Evolutionary conservation across 1,140 invertebrate species (phyloP).

Genomic region (Macrobrachium rosenbergii): DNA sequence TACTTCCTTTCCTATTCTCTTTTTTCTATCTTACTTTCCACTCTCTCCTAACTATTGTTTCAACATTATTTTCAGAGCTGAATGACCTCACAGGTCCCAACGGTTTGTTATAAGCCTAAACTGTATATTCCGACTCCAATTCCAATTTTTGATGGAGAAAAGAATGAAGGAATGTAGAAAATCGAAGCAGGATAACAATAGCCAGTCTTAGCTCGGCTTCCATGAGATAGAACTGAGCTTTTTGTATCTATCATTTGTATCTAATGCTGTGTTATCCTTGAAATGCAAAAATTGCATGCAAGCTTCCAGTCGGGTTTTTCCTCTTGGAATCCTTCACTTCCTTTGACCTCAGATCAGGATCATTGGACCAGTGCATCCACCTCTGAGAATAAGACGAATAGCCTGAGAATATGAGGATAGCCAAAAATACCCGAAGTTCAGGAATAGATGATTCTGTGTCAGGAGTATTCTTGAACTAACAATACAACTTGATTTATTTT

Average conservation of each 20-base stretch:
- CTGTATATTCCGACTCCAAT: too few species aligned
- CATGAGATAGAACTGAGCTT: not conserved
- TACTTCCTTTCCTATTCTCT: too few species aligned
- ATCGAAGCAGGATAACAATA: too few species aligned
- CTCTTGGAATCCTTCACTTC: not conserved
- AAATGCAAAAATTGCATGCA: constrained; percentile 23
- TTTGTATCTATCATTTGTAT: constrained; percentile 27
- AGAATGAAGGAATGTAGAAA: too few species aligned
- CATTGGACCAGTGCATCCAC: constrained; percentile 22
- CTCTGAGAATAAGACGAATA: not conserved
- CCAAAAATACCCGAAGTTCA: constrained; percentile 20
- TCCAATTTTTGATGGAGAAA: too few species aligned
- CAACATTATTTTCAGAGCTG: too few species aligned
- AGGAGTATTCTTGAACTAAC: constrained; percentile 9
- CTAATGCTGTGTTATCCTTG: not conserved
- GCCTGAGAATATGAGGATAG: constrained; percentile 13
- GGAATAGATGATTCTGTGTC: not conserved
- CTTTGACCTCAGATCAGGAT: constrained; percentile 12
- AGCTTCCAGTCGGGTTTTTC: not conserved
- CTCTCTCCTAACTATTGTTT: too few species aligned
- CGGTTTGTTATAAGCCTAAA: too few species aligned
- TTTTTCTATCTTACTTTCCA: too few species aligned
- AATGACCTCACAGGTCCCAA: too few species aligned
- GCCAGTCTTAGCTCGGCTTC: too few species aligned
- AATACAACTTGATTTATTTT: constrained; percentile 16